Base-by-base conservation (phyloP, 2,797 vertebrate species). In the Fundulus diaphanus region DNA sequence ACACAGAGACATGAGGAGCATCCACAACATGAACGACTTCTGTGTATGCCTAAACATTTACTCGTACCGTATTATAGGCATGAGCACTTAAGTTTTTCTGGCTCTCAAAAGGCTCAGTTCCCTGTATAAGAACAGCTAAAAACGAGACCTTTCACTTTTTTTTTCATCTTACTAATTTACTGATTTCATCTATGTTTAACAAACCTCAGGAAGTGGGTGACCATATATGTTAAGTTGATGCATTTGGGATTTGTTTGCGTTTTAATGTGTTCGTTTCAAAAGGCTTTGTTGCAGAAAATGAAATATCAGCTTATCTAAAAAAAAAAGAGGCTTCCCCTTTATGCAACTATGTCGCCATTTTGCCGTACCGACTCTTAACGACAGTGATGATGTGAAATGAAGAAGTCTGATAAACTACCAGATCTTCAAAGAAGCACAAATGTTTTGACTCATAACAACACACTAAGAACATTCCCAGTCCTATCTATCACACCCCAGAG, bases 141-240 rank as follows among this genome's bases (percentile, higher is more conserved):
- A 31, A 46, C n/a, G 7, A 68, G 9, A 13, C 9, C 31, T 31
- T 31, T 33, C 22, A 33, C 0, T 22, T 0, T 31, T 33, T 68
- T 22, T 81, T 52, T 76, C 76, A 67, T 84, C 82, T 83, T 81
- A 87, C 74, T 68, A 82, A 65, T 75, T 83, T 77, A 80, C 68
- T 80, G 69, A 78, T 85, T 72, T 63, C 40, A 70, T 44, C 54
- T 52, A 67, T 74, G 73, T 87, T 90, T 84, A 70, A 37, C 72
- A 72, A 70, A 67, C 49, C 63, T 74, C 35, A 72, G 40, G 22
- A 81, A 85, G 70, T 74, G 77, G 66, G 46, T 61, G 49, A 68
- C 6, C 69, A 75, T 15, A 61, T 40, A 2, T 12, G 29, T 68
- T 68, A 35, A 29, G 54, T 56, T 6, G 24, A 61, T 61, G 56